Conservation (phyloP, 2,113 vertebrate genomes). For the Austrofundulus limnaeus region DNA sequence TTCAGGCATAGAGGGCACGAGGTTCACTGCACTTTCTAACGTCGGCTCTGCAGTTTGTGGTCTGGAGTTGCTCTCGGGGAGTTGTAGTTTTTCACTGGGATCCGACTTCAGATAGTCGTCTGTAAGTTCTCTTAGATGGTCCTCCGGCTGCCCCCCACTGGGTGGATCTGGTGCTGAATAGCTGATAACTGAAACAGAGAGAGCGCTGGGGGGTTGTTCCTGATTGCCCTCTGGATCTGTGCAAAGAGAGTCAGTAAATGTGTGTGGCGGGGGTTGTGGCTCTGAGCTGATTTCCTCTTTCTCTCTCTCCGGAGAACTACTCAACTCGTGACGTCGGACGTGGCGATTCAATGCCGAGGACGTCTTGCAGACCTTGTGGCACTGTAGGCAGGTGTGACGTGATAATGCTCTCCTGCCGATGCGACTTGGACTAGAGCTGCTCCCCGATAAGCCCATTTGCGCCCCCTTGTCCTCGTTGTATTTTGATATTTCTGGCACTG, state of each 20-base stretch:
- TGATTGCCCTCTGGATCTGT: conserved; percentile 55
- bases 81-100: conserved; percentile 36
- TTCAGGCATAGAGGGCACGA: conserved; percentile 60
- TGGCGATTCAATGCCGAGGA: conserved; percentile 87
- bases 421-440: conserved; percentile 63
- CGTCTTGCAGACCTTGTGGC: conserved; percentile 89
- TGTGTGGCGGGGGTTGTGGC: conserved; percentile 48
- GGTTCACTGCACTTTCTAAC: conserved; percentile 50
- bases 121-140: conserved; percentile 35
- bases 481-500: conserved; percentile 56
- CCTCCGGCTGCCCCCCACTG: conserved; percentile 16
- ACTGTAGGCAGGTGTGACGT: conserved; percentile 84
- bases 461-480: conserved; percentile 58
- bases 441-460: conserved; percentile 26
- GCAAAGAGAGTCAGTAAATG: conserved; percentile 40
- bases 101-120: conserved; percentile 50
- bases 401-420: conserved; percentile 81
- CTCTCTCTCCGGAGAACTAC: conserved; percentile 73
- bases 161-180: conserved; percentile 67
- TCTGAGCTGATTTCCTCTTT: conserved; percentile 57
- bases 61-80: conserved; percentile 43
- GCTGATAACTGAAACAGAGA: conserved; percentile 81
- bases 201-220: conserved; percentile 55
- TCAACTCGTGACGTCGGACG: conserved; percentile 81
- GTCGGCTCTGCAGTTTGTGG: conserved; percentile 44